A percentile compares a stretch with the other conserved stretches of the same genome.
Conservation (phyloP, 1,140 invertebrate species). For the Caenorhabditis briggsae region DNA sequence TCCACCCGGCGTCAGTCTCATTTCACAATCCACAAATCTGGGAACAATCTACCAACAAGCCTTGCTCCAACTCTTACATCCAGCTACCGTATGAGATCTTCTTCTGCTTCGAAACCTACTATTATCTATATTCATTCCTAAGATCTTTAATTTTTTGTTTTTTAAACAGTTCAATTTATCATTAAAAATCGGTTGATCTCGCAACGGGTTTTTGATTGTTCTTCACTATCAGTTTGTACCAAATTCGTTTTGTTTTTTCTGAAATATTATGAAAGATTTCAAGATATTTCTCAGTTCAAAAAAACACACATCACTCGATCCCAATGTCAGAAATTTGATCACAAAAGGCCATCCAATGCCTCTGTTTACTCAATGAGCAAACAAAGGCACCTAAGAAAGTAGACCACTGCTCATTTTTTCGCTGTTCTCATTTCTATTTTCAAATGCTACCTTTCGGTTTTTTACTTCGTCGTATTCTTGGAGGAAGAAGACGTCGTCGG, state of each 20-base stretch:
- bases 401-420: background rate
- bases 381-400: background rate
- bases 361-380: conserved; percentile 27
- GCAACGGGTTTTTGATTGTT: conserved; percentile 36
- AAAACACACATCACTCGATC: background rate
- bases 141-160: background rate
- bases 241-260: background rate
- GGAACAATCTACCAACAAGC: background rate
- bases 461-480: conserved; percentile 24
- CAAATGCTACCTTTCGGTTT: conserved; percentile 15
- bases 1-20: conserved; percentile 20
- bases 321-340: conserved; percentile 37
- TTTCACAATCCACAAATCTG: conserved; percentile 39
- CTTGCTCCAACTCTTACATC: conserved; percentile 25
- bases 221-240: background rate
- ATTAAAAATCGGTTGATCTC: conserved; percentile 47
- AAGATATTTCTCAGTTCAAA: background rate
- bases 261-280: conserved; percentile 22
- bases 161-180: conserved; percentile 18
- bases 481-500: conserved; percentile 7
- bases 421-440: background rate
- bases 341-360: background rate
- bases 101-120: conserved; percentile 6
- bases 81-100: conserved; percentile 14
- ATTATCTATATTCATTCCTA: conserved; percentile 36